phyloP scores from a whole-genome alignment of 2,113 vertebrate species.

The Sinocyclocheilus anophthalmus region DNA sequence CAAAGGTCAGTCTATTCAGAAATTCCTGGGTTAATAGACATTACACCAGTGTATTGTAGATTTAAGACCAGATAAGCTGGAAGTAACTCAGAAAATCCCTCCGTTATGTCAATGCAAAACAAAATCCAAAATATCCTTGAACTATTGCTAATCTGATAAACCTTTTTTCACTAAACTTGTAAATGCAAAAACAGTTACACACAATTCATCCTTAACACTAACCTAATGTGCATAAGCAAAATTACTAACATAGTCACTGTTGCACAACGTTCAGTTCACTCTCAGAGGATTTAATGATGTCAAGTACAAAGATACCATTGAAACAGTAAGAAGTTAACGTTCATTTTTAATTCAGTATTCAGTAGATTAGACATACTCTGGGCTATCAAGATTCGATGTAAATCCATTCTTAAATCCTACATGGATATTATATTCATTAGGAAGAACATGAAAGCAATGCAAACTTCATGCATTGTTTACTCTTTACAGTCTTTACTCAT shows the following conservation, averaged over 20 bases:
- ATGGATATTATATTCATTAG: not conserved
- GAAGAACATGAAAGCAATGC: not conserved
- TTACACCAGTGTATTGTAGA: not conserved
- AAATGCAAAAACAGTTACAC: not conserved
- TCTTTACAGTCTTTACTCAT: not conserved
- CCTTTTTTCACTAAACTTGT: not conserved
- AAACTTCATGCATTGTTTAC: not conserved
- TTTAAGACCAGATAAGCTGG: not conserved
- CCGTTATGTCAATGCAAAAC: not conserved
- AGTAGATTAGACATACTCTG: not conserved
- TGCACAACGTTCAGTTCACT: not conserved
- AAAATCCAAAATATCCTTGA: not conserved
- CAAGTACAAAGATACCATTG: not conserved
- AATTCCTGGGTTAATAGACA: not conserved
- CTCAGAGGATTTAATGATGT: not conserved
- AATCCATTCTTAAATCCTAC: not conserved
- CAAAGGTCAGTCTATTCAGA: slow-evolving; percentile 48
- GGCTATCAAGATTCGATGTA: not conserved
- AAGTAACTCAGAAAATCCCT: not conserved
- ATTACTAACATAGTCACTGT: not conserved
- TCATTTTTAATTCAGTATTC: not conserved
- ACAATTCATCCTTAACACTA: not conserved
- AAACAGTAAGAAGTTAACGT: not conserved
- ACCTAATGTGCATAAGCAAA: not conserved
- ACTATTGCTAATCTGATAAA: not conserved